Conservation (phyloP, 1,140 invertebrate species). For the Pinna nobilis region DNA sequence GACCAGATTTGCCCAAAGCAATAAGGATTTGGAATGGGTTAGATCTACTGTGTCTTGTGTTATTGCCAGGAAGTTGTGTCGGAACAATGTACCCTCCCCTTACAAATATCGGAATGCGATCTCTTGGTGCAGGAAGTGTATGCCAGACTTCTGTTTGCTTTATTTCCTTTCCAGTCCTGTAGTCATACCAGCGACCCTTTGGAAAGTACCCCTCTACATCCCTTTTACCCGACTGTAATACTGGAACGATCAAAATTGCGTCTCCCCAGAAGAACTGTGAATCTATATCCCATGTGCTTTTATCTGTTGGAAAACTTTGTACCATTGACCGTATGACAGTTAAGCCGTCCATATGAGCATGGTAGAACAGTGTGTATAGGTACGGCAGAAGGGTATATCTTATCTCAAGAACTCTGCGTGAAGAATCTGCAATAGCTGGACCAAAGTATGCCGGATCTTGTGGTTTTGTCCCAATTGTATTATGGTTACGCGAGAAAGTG, state of each 20-base stretch:
- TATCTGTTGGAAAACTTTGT: constrained; percentile 78
- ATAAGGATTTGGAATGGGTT: constrained; percentile 28
- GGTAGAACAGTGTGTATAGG: constrained; percentile 61
- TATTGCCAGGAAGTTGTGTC: constrained; percentile 60
- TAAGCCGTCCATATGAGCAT: constrained; percentile 49
- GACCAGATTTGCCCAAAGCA: constrained; percentile 12
- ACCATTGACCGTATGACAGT: constrained; percentile 64
- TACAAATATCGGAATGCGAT: constrained; percentile 65
- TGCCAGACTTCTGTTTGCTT: neutral
- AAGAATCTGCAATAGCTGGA: constrained; percentile 55
- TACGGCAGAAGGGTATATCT: constrained; percentile 64
- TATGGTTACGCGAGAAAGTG: constrained; percentile 67
- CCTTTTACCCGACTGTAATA: constrained; percentile 45
- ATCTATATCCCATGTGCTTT: constrained; percentile 83
- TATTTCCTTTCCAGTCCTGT: constrained; percentile 59
- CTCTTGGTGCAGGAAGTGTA: constrained; percentile 21
- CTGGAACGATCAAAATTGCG: constrained; percentile 84
- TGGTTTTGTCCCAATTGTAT: constrained; percentile 55
- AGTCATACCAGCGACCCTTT: constrained; percentile 72
- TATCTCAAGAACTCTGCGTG: constrained; percentile 65
- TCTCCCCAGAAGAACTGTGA: constrained; percentile 88
- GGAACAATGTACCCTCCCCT: constrained; percentile 68
- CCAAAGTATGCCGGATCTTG: constrained; percentile 68
- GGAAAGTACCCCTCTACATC: constrained; percentile 71
- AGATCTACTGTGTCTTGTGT: constrained; percentile 47